Evolutionary conservation across 2,888 invertebrate species (phyloP), one percentile per base, ranked within the genome.

Genomic region (Meiosimyza platycephala): DNA sequence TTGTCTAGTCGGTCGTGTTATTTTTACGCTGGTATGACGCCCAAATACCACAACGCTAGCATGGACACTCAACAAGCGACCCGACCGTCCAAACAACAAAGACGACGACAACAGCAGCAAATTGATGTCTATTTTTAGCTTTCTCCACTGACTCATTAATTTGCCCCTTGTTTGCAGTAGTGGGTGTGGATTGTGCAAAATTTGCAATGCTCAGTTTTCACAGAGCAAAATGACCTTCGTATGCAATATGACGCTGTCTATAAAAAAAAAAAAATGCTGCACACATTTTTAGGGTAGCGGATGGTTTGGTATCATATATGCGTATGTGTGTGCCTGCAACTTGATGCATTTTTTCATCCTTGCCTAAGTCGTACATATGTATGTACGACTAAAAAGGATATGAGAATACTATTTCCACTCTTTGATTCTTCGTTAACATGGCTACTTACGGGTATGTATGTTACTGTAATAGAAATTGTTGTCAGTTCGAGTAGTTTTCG

Each of bases 401-500:
- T 40, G 9, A 9, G 40, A 40, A 40, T 40, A 6, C 40, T 40
- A 40, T 9, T 40, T 9, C 40, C 9, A 40, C 40, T 40, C 40
- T 9, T 40, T 40, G 40, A 40, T 40, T 40, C 40, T 40, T 9
- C 40, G 40, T 40, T 40, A 40, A 40, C 40, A 40, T 40, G 40
- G 40, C 40, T 40, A 40, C 40, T 40, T 40, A 40, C 9, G 40
- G 6, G 40, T 40, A 9, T 40, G 40, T 2, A 6, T 6, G 40
- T 40, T 9, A 9, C 40, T 40, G 12, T 1, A 22, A 18, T 22
- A 16, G 55, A 55, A 55, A 1, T 6, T 12, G 18, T 55, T 55
- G 55, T 4, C 13, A 55, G 22, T 18, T 55, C 55, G 13, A 55
- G 55, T 55, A 55, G 55, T 16, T 55, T 55, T 55, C 55, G 55